Percentiles rank a stretch among this genome's conserved stretches.
These are phyloP conservation scores for Halcyon malimbica DNA, from an alignment of 2,113 vertebrate species.

Conservation along the genomic window DNA sequence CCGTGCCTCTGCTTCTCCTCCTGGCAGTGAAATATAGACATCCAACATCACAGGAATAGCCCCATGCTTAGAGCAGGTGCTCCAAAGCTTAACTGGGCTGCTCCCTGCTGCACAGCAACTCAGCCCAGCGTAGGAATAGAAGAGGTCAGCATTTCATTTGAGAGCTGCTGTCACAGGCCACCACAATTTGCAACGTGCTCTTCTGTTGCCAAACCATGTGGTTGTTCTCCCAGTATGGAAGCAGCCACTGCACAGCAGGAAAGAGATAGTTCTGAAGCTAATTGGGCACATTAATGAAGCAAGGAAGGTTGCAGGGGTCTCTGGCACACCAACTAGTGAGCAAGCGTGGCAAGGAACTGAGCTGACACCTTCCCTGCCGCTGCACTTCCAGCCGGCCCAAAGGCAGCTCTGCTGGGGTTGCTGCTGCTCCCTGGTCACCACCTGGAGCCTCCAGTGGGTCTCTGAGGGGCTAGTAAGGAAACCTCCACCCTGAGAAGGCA, in stretches of 20 bases:
- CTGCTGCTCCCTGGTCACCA: background rate
- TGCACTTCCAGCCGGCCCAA: background rate
- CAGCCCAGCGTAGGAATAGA: background rate
- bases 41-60: background rate
- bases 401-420: background rate
- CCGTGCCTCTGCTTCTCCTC: background rate
- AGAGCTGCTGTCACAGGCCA: background rate
- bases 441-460: rapidly evolving
- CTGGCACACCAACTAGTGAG: background rate
- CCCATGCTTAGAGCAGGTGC: background rate
- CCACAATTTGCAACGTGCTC: rapidly evolving
- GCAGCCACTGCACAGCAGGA: background rate
- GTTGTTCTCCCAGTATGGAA: background rate
- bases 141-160: background rate
- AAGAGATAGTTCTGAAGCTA: background rate
- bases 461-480: background rate
- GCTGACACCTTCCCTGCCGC: background rate
- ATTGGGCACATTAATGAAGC: background rate
- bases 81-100: background rate
- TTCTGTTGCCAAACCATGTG: background rate
- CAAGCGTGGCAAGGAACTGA: rapidly evolving
- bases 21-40: background rate
- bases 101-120: background rate
- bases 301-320: background rate
- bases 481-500: background rate